Evolutionary conservation across 2,113 vertebrate species (phyloP).

Genomic region (Stegastes partitus): DNA sequence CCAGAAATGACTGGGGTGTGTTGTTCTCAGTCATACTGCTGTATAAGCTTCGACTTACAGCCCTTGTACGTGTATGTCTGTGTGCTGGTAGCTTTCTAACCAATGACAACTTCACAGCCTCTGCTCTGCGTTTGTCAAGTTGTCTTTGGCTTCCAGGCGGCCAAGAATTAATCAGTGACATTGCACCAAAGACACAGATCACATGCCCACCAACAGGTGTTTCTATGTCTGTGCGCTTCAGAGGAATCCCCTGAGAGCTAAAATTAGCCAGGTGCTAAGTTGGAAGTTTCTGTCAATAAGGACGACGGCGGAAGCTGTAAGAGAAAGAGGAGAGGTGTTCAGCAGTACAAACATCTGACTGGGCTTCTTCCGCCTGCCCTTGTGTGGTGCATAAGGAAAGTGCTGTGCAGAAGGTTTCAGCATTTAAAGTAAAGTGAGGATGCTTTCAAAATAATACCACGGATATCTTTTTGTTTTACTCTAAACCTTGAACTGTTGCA

Average conservation of each 20-base stretch:
- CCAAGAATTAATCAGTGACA: constrained; percentile 54
- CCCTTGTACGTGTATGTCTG: background rate
- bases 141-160: constrained; percentile 2
- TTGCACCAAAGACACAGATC: constrained; percentile 65
- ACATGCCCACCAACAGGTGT: constrained; percentile 65
- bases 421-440: too few relatives aligned
- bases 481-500: too few relatives aligned
- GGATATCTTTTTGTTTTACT: too few relatives aligned
- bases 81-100: background rate
- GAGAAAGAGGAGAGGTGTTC: too few relatives aligned
- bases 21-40: background rate
- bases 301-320: background rate
- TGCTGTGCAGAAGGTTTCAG: too few relatives aligned
- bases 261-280: constrained; percentile 77
- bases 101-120: background rate
- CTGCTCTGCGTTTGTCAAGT: constrained; percentile 4
- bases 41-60: background rate
- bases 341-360: too few relatives aligned
- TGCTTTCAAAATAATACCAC: too few relatives aligned
- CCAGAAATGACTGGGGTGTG: too few relatives aligned
- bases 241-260: constrained; percentile 55
- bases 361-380: too few relatives aligned
- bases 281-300: constrained; percentile 45
- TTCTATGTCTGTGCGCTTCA: constrained; percentile 49
- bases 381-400: too few relatives aligned